phyloP scores from a whole-genome alignment of 2,797 vertebrate genomes.

The Simalia tracyae region DNA sequence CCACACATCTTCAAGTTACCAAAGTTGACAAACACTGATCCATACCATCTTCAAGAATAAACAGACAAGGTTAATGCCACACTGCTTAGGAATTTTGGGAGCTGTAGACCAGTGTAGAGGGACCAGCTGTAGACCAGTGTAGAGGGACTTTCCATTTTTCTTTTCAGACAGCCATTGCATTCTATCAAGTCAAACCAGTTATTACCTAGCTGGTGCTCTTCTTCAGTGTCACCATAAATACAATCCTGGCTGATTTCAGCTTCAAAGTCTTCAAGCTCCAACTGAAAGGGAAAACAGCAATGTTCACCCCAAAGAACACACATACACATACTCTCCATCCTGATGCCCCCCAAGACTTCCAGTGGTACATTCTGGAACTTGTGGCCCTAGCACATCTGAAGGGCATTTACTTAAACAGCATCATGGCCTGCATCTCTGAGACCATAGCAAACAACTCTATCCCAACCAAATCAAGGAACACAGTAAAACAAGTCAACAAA shows the following conservation, averaged over 20 bases:
- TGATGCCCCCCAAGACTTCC: neutral
- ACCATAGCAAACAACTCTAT: neutral
- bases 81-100: neutral
- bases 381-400: neutral
- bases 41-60: neutral
- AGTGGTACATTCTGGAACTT: neutral
- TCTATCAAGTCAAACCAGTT: neutral
- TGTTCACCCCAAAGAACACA: neutral
- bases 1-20: too few relatives aligned
- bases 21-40: too few relatives aligned
- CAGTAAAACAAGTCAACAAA: neutral
- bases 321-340: neutral
- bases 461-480: neutral
- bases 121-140: neutral
- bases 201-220: conserved; percentile 26
- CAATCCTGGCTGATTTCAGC: conserved; percentile 27
- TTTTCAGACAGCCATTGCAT: neutral
- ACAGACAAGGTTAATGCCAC: neutral
- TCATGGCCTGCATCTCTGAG: neutral
- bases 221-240: conserved; percentile 26
- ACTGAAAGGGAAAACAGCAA: conserved; percentile 32
- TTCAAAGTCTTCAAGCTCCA: conserved; percentile 50
- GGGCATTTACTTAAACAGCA: neutral
- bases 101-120: neutral
- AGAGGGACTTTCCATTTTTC: neutral